phyloP scores from a whole-genome alignment of 2,888 invertebrate species.

The Salpingus planirostris region DNA sequence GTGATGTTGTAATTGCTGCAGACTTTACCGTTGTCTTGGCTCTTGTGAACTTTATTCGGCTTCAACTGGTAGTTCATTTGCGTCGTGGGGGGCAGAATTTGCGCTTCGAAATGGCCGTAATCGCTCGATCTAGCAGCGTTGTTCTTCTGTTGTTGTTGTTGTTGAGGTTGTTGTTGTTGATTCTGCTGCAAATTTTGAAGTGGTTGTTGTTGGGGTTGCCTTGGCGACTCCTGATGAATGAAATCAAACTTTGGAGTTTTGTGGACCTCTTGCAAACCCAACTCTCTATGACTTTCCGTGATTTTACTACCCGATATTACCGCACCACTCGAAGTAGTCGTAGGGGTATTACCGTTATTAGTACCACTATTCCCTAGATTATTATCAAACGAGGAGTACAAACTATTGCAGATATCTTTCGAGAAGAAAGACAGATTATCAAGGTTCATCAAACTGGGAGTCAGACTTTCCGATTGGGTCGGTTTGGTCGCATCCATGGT shows the following conservation, averaged over 20 bases:
- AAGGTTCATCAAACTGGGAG: slow-evolving; percentile 35
- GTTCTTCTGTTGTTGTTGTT: not conserved
- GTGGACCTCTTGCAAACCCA: not conserved
- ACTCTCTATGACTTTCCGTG: not conserved
- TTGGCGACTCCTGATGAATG: not conserved
- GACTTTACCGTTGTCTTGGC: not conserved
- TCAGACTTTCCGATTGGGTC: slow-evolving; percentile 32
- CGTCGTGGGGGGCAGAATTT: not conserved
- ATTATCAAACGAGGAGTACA: slow-evolving; percentile 21
- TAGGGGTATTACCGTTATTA: no score
- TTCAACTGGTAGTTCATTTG: not conserved
- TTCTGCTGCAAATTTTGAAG: not conserved
- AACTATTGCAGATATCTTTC: slow-evolving; percentile 33
- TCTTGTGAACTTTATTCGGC: not conserved
- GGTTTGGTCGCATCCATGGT: slow-evolving; percentile 36
- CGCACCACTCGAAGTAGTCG: not conserved
- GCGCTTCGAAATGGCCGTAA: not conserved
- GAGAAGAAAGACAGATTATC: slow-evolving; percentile 38
- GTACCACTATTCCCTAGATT: no score
- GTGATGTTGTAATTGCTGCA: not conserved
- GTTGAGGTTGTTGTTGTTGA: not conserved
- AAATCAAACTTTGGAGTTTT: not conserved
- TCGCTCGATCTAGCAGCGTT: not conserved
- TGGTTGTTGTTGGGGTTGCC: not conserved
- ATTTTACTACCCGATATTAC: not conserved